Conservation (phyloP, 2,888 invertebrate genomes). For the Cremastinae sp. region DNA sequence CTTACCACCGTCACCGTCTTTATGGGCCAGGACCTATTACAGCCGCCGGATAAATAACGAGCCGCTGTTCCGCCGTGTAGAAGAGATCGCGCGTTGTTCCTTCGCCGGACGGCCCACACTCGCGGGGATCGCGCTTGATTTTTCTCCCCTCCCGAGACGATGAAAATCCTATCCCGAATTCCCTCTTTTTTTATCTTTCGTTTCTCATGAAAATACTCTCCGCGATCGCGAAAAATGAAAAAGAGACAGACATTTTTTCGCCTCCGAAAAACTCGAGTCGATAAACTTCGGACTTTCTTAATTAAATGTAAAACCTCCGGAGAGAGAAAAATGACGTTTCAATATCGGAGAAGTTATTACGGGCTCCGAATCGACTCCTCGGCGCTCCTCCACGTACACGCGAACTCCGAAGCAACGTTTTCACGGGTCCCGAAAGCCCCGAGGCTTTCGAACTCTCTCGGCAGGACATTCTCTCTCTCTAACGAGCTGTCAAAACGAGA, state of each 20-base stretch:
- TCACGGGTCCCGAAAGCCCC: conserved; percentile 1
- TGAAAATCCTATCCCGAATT: conserved; percentile 6
- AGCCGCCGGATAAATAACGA: conserved; percentile 74
- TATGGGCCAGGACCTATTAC: conserved; percentile 74
- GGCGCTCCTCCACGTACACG: not conserved
- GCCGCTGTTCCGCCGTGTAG: conserved; percentile 60
- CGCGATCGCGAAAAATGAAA: too few species aligned
- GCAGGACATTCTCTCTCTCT: conserved; percentile 58
- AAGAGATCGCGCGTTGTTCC: conserved; percentile 21
- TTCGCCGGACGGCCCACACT: conserved; percentile 14
- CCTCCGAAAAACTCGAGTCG: too few species aligned
- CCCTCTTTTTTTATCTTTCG: not conserved
- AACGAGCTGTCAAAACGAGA: conserved; percentile 74
- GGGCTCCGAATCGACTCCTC: not conserved
- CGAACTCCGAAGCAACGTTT: conserved; percentile 23
- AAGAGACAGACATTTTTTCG: not conserved
- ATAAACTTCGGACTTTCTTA: too few species aligned
- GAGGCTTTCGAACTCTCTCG: conserved; percentile 20
- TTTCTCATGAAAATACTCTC: too few species aligned
- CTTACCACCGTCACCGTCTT: conserved; percentile 61
- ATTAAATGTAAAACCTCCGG: too few species aligned
- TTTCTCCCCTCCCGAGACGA: conserved; percentile 16
- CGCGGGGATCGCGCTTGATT: conserved; percentile 3
- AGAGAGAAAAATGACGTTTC: too few species aligned
- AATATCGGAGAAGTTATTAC: too few species aligned